phyloP scores from a whole-genome alignment of 2,888 invertebrate genomes.

The Neoscelio sp. region DNA sequence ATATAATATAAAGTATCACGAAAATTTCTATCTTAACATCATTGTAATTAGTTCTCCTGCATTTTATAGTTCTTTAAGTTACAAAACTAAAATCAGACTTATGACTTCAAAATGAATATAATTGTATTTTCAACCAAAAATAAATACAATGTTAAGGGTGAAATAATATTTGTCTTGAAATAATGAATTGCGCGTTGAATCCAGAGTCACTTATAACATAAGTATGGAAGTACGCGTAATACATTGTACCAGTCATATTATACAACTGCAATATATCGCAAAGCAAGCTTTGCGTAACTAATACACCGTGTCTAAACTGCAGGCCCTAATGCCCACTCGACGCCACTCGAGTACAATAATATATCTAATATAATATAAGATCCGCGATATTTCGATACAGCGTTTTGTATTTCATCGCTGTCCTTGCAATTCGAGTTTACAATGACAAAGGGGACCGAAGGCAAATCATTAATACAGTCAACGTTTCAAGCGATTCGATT shows the following conservation, averaged over 20 bases:
- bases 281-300: constrained; percentile 75
- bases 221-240: constrained; percentile 16
- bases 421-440: constrained; percentile 75
- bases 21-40: too few species aligned
- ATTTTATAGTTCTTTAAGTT: background rate
- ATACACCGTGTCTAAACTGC: constrained; percentile 78
- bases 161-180: constrained; percentile 41
- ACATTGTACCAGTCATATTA: constrained; percentile 62
- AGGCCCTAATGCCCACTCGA: constrained; percentile 71
- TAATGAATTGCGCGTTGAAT: constrained; percentile 20
- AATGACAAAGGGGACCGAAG: constrained; percentile 73
- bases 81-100: background rate
- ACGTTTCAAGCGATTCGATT: constrained; percentile 80
- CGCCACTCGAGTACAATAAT: constrained; percentile 76
- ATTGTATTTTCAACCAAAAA: constrained; percentile 27
- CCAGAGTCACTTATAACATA: background rate
- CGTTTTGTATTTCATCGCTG: constrained; percentile 71
- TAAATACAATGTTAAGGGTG: constrained; percentile 6
- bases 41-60: too few species aligned
- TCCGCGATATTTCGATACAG: constrained; percentile 73
- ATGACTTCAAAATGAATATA: too few species aligned
- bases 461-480: constrained; percentile 76
- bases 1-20: too few species aligned
- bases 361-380: constrained; percentile 67
- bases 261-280: constrained; percentile 65